Evolutionary conservation across 2,888 invertebrate species (phyloP).

Genomic region (Drosophila differens): DNA sequence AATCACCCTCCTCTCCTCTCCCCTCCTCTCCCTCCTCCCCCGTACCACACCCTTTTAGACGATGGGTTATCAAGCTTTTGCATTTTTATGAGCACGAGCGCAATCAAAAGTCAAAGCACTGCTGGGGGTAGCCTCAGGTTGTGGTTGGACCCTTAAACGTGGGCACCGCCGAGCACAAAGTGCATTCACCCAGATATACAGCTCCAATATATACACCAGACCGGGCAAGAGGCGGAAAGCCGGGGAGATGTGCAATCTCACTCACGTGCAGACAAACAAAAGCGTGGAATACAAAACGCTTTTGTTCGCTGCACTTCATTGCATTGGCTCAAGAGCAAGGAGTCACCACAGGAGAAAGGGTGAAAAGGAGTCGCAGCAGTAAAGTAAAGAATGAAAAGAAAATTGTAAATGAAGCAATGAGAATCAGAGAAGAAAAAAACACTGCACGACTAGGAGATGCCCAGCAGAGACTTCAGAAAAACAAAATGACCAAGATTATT

Average conservation of each 20-base stretch:
- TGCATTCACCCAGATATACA: slow-evolving; percentile 68
- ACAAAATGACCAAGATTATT: background rate
- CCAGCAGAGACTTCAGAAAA: background rate
- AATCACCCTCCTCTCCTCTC: background rate
- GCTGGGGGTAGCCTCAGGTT: slow-evolving; percentile 34
- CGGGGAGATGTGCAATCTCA: slow-evolving; percentile 26
- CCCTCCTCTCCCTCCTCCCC: background rate
- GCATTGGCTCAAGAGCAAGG: slow-evolving; percentile 52
- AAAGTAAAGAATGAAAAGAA: slow-evolving; percentile 13
- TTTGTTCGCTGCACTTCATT: slow-evolving; percentile 75
- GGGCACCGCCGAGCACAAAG: slow-evolving; percentile 59
- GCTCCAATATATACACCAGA: slow-evolving; percentile 21
- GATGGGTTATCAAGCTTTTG: slow-evolving; percentile 58
- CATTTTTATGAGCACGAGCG: slow-evolving; percentile 53
- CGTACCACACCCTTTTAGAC: slow-evolving; percentile 18
- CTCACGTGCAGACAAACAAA: slow-evolving; percentile 73
- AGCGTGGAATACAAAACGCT: slow-evolving; percentile 58
- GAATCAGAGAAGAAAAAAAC: slow-evolving; percentile 1
- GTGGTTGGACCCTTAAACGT: slow-evolving; percentile 44
- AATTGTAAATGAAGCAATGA: slow-evolving; percentile 39
- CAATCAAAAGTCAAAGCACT: slow-evolving; percentile 66
- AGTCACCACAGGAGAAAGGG: background rate
- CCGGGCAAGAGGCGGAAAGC: background rate
- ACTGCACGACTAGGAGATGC: slow-evolving; percentile 23
- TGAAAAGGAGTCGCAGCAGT: background rate